Base-by-base conservation (phyloP, 1,140 invertebrate genomes). In the Panulirus ornatus region DNA sequence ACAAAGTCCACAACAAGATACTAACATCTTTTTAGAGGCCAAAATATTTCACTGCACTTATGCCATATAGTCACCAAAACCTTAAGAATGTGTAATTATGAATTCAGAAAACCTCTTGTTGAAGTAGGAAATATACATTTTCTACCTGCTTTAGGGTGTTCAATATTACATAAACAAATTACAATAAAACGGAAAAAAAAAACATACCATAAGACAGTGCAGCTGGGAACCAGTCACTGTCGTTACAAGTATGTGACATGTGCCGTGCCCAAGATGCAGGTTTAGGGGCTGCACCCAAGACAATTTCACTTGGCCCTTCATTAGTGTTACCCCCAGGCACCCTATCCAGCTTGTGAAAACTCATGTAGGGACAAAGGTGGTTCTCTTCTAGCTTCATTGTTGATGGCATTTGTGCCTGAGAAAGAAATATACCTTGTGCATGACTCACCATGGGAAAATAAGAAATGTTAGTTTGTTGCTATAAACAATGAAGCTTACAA, bases 331-430 rank as follows among this genome's bases (percentile, higher is more conserved):
- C 36, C 27, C 86, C 86, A 73, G 92, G 91, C 38, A 94, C 85
- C 76, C 93, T 92, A 47, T 93, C 92, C 91, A 93, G 47, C 19
- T 83, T 88, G 76, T 93, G 93, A 81, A 93, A 93, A 73, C 93
- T 93, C 88, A 94, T 91, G 92, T 92, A 94, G 16, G 93, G 92
- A 88, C 93, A 94, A 44, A 93, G 71, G 58, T 93, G 92, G 40
- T 86, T 73, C 8, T 66, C 75, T 27, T 86, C 85, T 27, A 91
- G 79, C 54, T 93, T 94, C 92, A 94, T 93, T 47, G 94, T 89
- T 22, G 94, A 94, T 30, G 97, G 97, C 97, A 98, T 98, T 93
- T 98, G 97, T 85, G 97, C 97, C 93, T 92, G 71, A 27, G 30
- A 11, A 11, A 63, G n/a, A 16, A 58, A 58, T 16, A 19, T 2